Evolutionary conservation across 2,113 vertebrate genomes (phyloP).

Genomic region (Chamaea fasciata): DNA sequence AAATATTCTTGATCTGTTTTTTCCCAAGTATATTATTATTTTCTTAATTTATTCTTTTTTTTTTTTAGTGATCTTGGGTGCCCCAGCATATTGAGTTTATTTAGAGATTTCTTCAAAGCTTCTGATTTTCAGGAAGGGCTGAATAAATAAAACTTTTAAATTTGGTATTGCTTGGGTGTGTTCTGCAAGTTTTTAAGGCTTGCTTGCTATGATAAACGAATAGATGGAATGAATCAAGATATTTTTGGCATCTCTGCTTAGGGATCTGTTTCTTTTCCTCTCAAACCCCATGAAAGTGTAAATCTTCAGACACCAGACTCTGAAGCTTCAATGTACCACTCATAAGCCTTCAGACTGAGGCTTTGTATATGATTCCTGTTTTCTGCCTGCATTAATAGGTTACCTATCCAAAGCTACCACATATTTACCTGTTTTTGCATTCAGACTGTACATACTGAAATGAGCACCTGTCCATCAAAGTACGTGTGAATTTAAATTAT

Average conservation of each 20-base stretch:
- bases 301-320: neutral
- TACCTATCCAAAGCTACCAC: neutral
- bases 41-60: neutral
- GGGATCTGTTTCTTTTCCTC: neutral
- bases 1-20: neutral
- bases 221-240: rapidly evolving
- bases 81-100: rapidly evolving
- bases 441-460: neutral
- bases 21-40: neutral
- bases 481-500: neutral
- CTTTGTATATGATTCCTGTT: neutral
- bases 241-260: neutral
- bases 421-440: neutral
- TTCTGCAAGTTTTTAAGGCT: neutral
- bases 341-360: neutral
- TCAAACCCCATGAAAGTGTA: neutral
- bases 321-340: neutral
- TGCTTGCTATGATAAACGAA: neutral
- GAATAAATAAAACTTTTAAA: neutral
- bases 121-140: neutral
- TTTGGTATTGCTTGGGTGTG: neutral
- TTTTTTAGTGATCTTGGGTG: neutral
- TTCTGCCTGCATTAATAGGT: neutral
- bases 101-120: neutral
- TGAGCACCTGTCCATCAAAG: neutral